phyloP scores from a whole-genome alignment of 2,888 invertebrate genomes.

The Parapristionchus giblindavisi region DNA sequence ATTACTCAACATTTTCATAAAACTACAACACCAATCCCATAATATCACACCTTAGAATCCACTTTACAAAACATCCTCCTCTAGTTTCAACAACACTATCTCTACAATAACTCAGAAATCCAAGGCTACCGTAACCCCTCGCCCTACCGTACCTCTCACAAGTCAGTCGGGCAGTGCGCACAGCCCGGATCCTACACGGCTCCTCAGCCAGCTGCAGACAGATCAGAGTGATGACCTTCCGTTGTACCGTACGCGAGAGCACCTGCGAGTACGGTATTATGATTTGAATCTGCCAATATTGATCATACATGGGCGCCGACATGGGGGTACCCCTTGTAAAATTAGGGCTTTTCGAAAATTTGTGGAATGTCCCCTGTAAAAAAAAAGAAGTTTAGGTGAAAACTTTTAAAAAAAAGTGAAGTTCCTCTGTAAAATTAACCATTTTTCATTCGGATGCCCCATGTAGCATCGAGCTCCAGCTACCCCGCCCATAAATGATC shows the following conservation, averaged over 20 bases:
- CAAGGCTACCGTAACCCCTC: neutral
- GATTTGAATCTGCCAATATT: too few relatives aligned
- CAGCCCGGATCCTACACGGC: conserved; percentile 76
- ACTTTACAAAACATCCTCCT: too few relatives aligned
- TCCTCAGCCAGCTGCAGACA: conserved; percentile 91
- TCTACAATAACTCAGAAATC: neutral
- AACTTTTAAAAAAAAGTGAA: too few relatives aligned
- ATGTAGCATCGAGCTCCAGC: too few relatives aligned
- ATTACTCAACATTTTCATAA: too few relatives aligned
- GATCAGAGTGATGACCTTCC: conserved; percentile 89
- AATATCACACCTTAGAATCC: too few relatives aligned
- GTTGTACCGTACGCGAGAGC: conserved; percentile 90
- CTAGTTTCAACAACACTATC: too few relatives aligned
- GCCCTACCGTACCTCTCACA: conserved; percentile 80
- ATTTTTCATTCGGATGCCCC: too few relatives aligned
- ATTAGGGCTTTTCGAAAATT: neutral
- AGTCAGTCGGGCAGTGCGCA: conserved; percentile 84
- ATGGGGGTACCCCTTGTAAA: neutral
- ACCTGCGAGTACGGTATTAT: conserved; percentile 65
- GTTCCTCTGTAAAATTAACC: too few relatives aligned
- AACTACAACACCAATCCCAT: too few relatives aligned
- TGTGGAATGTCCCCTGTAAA: neutral
- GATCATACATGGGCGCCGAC: conserved; percentile 23
- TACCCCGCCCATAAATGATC: too few relatives aligned
- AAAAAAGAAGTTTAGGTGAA: neutral